These are phyloP conservation scores for Drosophila mimetica DNA, from an alignment of 2,888 invertebrate genomes.

Conservation along the genomic window DNA sequence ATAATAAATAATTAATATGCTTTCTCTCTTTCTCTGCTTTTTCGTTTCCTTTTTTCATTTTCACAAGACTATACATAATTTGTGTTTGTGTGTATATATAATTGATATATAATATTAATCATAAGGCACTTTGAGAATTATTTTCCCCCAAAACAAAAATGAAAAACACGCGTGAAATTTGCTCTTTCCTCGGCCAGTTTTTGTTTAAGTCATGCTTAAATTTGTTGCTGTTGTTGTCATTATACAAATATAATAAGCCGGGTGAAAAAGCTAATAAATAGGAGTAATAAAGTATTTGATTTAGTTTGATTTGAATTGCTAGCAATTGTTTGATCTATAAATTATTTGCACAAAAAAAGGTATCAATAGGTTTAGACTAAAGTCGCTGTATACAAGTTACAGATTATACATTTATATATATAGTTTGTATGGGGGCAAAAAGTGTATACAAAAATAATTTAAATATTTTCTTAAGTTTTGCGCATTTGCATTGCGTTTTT, in stretches of 20 bases:
- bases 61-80: slow-evolving; percentile 39
- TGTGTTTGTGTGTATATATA: slow-evolving; percentile 29
- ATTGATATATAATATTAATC: slow-evolving; percentile 60
- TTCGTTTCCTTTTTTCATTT: slow-evolving; percentile 15
- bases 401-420: slow-evolving; percentile 8
- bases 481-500: slow-evolving; percentile 35
- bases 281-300: slow-evolving; percentile 33
- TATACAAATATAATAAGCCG: slow-evolving; percentile 17
- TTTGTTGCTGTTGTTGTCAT: slow-evolving; percentile 5
- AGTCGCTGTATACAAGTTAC: slow-evolving; percentile 4
- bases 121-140: slow-evolving; percentile 82
- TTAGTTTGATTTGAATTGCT: slow-evolving; percentile 19
- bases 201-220: slow-evolving; percentile 22
- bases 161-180: slow-evolving; percentile 16
- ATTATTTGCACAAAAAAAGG: slow-evolving; percentile 32
- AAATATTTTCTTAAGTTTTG: slow-evolving; percentile 38
- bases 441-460: slow-evolving; percentile 42
- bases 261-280: slow-evolving; percentile 28
- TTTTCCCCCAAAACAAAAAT: slow-evolving; percentile 49
- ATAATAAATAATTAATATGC: slow-evolving; percentile 73
- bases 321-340: slow-evolving; percentile 20
- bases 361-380: not conserved
- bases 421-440: slow-evolving; percentile 8
- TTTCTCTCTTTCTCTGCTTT: slow-evolving; percentile 28
- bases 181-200: slow-evolving; percentile 14